Evolutionary conservation across 2,888 invertebrate species (phyloP).

Genomic region (Acronicta aceris): DNA sequence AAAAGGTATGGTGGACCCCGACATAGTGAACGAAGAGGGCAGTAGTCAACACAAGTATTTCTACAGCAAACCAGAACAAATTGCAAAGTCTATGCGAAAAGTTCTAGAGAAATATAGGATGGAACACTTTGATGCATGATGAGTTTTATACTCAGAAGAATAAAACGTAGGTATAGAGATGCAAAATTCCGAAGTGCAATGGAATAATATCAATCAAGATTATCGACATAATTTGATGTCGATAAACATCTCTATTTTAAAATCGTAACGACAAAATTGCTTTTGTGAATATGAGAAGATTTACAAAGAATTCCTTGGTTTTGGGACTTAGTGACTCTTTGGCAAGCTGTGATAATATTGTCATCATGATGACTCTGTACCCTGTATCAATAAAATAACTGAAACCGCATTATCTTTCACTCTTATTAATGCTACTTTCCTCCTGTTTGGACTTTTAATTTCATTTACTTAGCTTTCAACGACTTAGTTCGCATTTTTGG

Average conservation of each 20-base stretch:
- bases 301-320: slow-evolving; percentile 51
- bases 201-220: not conserved
- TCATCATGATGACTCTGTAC: slow-evolving; percentile 14
- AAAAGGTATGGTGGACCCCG: slow-evolving; percentile 85
- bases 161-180: not conserved
- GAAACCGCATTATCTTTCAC: slow-evolving; percentile 9
- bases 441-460: not conserved
- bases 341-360: slow-evolving; percentile 28
- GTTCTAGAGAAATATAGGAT: slow-evolving; percentile 77
- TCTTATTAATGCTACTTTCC: not conserved
- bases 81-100: slow-evolving; percentile 85
- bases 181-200: not conserved
- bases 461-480: too few relatives aligned
- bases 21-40: slow-evolving; percentile 89
- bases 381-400: slow-evolving; percentile 34
- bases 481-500: too few relatives aligned
- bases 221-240: not conserved
- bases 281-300: slow-evolving; percentile 27
- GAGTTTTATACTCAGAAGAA: slow-evolving; percentile 26
- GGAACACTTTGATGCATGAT: slow-evolving; percentile 75
- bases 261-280: slow-evolving; percentile 31
- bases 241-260: slow-evolving; percentile 2
- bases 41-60: slow-evolving; percentile 89
- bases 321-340: slow-evolving; percentile 41
- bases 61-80: slow-evolving; percentile 86